These are phyloP conservation scores for Cyprinodon variegatus DNA, from an alignment of 2,113 vertebrate species.

Conservation along the genomic window DNA sequence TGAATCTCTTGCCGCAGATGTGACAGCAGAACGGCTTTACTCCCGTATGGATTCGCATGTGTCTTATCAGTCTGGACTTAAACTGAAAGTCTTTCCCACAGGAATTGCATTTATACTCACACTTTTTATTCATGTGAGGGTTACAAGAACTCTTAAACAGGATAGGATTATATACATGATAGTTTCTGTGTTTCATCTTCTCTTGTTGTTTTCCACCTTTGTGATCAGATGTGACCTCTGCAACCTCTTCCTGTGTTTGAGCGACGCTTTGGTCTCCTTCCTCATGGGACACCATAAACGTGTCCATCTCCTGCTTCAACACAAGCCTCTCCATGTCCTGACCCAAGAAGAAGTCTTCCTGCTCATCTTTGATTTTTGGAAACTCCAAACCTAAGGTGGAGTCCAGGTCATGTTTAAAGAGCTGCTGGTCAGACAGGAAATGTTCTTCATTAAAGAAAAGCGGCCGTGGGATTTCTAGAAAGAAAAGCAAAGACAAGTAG, in stretches of 20 bases:
- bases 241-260: neutral
- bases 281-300: neutral
- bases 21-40: slow-evolving; percentile 9
- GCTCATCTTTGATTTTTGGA: slow-evolving; percentile 26
- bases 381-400: slow-evolving; percentile 1
- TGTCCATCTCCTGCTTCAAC: slow-evolving; percentile 7
- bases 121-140: neutral
- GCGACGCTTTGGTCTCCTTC: neutral
- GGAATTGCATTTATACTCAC: slow-evolving; percentile 18
- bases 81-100: slow-evolving; percentile 23
- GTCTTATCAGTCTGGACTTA: slow-evolving; percentile 5
- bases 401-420: slow-evolving; percentile 12
- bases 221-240: neutral
- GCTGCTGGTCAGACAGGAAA: neutral
- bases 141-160: neutral
- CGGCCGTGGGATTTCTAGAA: slow-evolving; percentile 15
- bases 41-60: slow-evolving; percentile 16
- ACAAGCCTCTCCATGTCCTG: neutral
- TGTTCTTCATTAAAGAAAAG: neutral
- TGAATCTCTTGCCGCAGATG: slow-evolving; percentile 21
- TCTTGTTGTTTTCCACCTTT: neutral
- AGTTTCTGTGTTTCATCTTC: neutral
- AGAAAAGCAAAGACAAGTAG: neutral
- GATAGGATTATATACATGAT: neutral
- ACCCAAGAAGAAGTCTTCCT: slow-evolving; percentile 16